Conservation (phyloP, 1,140 invertebrate genomes). For the Sminthurinus signatus region DNA sequence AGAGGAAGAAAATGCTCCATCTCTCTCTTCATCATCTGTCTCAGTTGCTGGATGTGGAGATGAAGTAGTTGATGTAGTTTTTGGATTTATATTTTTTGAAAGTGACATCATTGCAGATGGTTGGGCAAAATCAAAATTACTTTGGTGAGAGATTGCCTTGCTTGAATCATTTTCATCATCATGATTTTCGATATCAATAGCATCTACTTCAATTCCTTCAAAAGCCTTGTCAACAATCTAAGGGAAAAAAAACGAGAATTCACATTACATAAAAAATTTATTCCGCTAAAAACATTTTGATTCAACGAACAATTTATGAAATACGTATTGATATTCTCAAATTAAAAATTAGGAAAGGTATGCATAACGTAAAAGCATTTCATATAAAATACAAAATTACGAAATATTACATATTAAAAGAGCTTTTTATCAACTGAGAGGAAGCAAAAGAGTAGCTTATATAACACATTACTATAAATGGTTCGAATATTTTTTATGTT, state of each 20-base stretch:
- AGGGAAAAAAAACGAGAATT: too few relatives aligned
- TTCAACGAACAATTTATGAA: too few relatives aligned
- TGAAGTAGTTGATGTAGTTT: not conserved
- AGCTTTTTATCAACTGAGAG: too few relatives aligned
- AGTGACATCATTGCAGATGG: slow-evolving; percentile 18
- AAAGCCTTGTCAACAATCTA: slow-evolving; percentile 22
- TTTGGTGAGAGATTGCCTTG: not conserved
- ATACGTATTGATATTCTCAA: not conserved
- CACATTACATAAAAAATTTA: too few relatives aligned
- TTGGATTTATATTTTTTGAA: not conserved
- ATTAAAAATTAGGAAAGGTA: not conserved
- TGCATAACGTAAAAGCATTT: not conserved
- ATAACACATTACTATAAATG: too few relatives aligned
- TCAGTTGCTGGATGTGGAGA: not conserved
- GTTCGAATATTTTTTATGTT: too few relatives aligned
- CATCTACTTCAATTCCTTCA: slow-evolving; percentile 5
- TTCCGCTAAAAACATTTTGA: too few relatives aligned
- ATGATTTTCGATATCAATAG: not conserved
- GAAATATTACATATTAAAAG: too few relatives aligned
- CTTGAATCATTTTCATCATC: not conserved
- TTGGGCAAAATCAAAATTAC: slow-evolving; percentile 19
- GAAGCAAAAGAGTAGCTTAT: too few relatives aligned
- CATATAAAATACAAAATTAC: not conserved
- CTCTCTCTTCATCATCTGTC: not conserved
- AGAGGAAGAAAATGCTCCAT: not conserved